A percentile compares a stretch with the other conserved stretches of the same genome.
These are phyloP conservation scores for Megaleporinus macrocephalus DNA, from an alignment of 2,113 vertebrate genomes.

Conservation along the genomic window DNA sequence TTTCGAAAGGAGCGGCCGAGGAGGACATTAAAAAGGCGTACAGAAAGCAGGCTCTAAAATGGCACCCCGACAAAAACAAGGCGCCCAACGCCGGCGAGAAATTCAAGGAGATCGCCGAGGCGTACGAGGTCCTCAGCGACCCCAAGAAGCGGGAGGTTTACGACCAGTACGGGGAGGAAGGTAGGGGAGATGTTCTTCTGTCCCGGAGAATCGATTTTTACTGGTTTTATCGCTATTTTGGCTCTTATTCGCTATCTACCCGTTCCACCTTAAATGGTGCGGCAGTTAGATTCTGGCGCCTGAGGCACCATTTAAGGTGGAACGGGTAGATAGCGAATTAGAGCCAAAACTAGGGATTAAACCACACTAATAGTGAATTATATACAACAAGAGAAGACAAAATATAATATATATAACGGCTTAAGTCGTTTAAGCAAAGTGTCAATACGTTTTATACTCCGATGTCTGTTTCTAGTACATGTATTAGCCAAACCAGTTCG, in stretches of 20 bases:
- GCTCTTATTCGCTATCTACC: not conserved
- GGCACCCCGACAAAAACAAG: slow-evolving; percentile 99
- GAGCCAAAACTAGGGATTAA: too few species aligned
- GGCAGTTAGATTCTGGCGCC: not conserved
- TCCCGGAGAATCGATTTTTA: too few species aligned
- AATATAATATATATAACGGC: too few species aligned
- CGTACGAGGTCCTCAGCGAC: slow-evolving; percentile 97
- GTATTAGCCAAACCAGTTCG: too few species aligned
- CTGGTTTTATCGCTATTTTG: too few species aligned
- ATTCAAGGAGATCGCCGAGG: slow-evolving; percentile 98
- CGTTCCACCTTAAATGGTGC: slow-evolving; percentile 1
- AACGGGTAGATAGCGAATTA: not conserved
- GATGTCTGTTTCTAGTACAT: too few species aligned
- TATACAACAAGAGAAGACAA: too few species aligned
- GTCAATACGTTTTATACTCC: too few species aligned
- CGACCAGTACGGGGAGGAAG: slow-evolving; percentile 98
- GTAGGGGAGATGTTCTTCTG: too few species aligned
- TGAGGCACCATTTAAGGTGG: not conserved
- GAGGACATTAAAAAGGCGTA: slow-evolving; percentile 99
- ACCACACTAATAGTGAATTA: too few species aligned
- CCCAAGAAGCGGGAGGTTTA: slow-evolving; percentile 98
- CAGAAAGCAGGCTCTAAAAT: slow-evolving; percentile 95
- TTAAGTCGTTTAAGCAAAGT: too few species aligned
- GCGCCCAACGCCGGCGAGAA: slow-evolving; percentile 94
- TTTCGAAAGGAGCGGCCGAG: slow-evolving; percentile 93